These are phyloP conservation scores for Acridotheres tristis DNA, from an alignment of 2,797 vertebrate species.

Conservation along the genomic window DNA sequence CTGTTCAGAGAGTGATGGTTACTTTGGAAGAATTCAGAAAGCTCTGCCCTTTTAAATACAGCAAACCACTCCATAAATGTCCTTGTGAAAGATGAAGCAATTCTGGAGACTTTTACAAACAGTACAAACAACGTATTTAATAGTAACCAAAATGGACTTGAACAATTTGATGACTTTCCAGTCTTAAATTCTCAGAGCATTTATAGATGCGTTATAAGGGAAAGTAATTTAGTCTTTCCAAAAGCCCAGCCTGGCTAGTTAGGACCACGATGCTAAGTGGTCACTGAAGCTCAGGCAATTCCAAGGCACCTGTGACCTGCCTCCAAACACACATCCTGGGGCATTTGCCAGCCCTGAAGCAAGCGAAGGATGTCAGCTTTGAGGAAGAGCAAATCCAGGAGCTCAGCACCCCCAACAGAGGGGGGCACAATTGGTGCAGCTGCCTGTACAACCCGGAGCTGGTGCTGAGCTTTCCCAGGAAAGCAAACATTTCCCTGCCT, in stretches of 20 bases:
- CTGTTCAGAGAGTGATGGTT: background rate
- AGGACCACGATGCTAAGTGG: background rate
- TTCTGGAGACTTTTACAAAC: constrained; percentile 9
- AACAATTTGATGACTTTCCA: background rate
- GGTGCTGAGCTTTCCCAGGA: background rate
- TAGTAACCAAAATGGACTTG: background rate
- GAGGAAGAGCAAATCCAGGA: background rate
- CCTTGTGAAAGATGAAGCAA: constrained; percentile 10
- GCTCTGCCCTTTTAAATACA: background rate
- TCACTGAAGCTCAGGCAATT: background rate
- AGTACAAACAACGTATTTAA: background rate
- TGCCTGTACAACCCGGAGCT: background rate
- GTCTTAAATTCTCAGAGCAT: background rate
- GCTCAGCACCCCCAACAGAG: background rate
- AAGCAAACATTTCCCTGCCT: background rate
- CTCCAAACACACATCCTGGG: background rate
- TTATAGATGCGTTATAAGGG: background rate
- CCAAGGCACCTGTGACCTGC: background rate
- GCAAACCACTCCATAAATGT: background rate
- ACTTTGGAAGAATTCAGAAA: background rate
- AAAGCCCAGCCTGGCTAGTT: background rate
- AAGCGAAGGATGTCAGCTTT: background rate
- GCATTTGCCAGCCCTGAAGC: background rate
- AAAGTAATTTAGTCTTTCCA: background rate
- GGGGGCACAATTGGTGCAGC: background rate